Base-by-base conservation (phyloP, 2,797 vertebrate species). In the Buphagus erythrorhynchus region DNA sequence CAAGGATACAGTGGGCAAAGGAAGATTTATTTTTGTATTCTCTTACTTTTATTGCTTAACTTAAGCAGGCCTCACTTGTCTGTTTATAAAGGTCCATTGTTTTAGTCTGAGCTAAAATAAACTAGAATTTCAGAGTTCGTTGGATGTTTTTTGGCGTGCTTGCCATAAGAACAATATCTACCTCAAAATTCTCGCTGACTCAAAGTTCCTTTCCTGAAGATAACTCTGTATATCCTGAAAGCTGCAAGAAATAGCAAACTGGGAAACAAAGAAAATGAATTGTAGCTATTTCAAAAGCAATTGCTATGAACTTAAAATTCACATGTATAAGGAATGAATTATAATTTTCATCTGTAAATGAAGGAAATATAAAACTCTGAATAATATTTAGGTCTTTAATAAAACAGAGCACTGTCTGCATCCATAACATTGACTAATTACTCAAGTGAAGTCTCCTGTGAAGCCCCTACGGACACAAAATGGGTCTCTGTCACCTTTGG, bases 71-170 rank as follows among this genome's bases (percentile, higher is more conserved):
- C 20, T 81, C 5, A 3, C 58, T 77, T 81, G 5, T 43, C 31
- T 55, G 22, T 68, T 93, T 69, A 25, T 58, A 90, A 86, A 79
- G 13, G 13, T 62, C 20, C 38, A 75, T 86, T 94, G 49, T 75
- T 84, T 92, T 65, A 71, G 5, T 58, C n/a, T 68, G 25, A 88
- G 42, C 31, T 88, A 78, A 94, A 95, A 84, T 81, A 93, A 69
- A 78, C 69, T 72, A 6, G 42, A 86, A 89, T 36, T 87, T 75
- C 55, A 73, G 43, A 58, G 48, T 73, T 69, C 16, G 10, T 16
- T 81, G 33, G 18, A 35, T 55, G 7, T 9, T 81, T 90, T 88
- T 84, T 89, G 57, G 31, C 3, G 0, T 38, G 13, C 48, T 79
- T 79, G 22, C 43, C 3, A 2, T 84, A 85, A 76, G 51, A 94